These are phyloP conservation scores for Laticauda colubrina DNA, from an alignment of 2,113 vertebrate genomes.

Conservation along the genomic window DNA sequence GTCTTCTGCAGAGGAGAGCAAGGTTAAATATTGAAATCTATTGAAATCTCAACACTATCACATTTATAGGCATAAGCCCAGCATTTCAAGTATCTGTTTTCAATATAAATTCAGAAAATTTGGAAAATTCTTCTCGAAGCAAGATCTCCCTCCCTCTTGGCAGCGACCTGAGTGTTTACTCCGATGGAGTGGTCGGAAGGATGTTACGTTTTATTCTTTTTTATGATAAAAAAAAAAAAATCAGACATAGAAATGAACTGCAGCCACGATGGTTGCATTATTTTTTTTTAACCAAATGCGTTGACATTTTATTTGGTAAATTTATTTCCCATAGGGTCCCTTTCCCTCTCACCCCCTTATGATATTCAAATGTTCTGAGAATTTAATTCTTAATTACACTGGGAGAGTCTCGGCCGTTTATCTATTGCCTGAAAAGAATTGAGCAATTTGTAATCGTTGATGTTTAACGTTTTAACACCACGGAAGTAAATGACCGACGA, in stretches of 20 bases:
- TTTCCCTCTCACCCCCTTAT: background rate
- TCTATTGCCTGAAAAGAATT: background rate
- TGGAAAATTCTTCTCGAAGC: background rate
- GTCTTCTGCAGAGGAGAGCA: background rate
- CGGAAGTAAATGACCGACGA: background rate
- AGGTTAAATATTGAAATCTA: background rate
- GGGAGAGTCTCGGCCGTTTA: background rate
- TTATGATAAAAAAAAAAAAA: background rate
- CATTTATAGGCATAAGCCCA: background rate
- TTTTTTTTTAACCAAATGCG: background rate
- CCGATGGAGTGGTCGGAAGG: background rate
- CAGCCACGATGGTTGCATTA: background rate
- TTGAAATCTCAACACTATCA: background rate
- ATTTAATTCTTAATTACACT: background rate
- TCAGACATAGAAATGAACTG: background rate
- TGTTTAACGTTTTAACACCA: background rate
- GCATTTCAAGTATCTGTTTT: background rate
- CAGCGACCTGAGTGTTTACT: background rate
- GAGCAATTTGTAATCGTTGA: background rate
- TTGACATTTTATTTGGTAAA: background rate
- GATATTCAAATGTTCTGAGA: background rate
- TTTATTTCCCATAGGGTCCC: background rate
- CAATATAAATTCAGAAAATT: background rate
- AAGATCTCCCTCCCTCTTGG: background rate
- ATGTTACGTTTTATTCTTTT: background rate